Conservation (phyloP, 2,888 invertebrate species). For the Leucophora obtusa region DNA sequence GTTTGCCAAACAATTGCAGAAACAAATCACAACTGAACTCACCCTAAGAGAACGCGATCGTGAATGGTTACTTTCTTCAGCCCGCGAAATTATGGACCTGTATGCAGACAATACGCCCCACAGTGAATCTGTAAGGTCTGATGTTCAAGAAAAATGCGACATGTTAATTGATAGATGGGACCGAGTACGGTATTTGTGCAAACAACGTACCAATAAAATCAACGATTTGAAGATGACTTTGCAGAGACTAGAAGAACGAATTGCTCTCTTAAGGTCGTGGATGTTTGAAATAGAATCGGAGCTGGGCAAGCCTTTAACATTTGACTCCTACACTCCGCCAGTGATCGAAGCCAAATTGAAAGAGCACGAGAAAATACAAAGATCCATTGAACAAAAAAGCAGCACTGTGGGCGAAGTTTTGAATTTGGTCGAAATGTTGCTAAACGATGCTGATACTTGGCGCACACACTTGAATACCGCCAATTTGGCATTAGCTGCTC, state of each 20-base stretch:
- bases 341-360: conserved; percentile 84
- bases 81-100: conserved; percentile 82
- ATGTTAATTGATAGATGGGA: conserved; percentile 85
- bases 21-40: conserved; percentile 87
- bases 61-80: conserved; percentile 87
- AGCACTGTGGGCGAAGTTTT: conserved; percentile 88
- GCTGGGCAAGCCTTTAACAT: conserved; percentile 83
- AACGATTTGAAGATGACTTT: conserved; percentile 86
- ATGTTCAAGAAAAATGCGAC: conserved; percentile 81
- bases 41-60: conserved; percentile 87
- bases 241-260: conserved; percentile 84
- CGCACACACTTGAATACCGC: conserved; percentile 86
- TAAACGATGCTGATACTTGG: conserved; percentile 86
- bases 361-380: conserved; percentile 86
- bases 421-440: conserved; percentile 87
- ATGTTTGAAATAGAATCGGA: conserved; percentile 86
- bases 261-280: conserved; percentile 86
- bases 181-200: conserved; percentile 83
- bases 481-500: conserved; percentile 83
- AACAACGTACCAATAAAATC: conserved; percentile 85
- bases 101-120: conserved; percentile 83
- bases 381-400: conserved; percentile 87
- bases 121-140: conserved; percentile 81
- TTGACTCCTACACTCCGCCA: conserved; percentile 83
- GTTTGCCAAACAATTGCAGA: conserved; percentile 84